Evolutionary conservation across 2,888 invertebrate species (phyloP).

Genomic region (Blastobasis adustella): DNA sequence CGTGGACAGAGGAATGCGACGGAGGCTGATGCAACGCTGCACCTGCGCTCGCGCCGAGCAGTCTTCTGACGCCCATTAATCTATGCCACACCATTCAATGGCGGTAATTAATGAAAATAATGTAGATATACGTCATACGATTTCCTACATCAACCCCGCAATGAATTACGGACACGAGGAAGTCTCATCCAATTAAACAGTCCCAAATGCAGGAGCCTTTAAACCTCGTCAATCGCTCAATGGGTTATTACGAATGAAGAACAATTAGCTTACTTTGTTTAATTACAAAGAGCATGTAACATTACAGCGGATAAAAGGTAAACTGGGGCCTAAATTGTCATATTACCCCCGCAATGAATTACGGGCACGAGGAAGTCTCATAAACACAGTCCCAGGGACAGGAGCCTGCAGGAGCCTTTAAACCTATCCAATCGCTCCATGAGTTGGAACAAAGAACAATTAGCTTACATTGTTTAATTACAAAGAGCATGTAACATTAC

Average conservation of each 20-base stretch:
- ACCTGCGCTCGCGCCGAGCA: slow-evolving; percentile 52
- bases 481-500: slow-evolving; percentile 1
- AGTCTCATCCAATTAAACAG: slow-evolving; percentile 5
- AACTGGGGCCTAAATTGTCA: slow-evolving; percentile 22
- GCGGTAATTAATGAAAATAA: slow-evolving; percentile 11
- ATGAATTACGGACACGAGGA: neutral
- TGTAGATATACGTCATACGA: no score
- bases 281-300: slow-evolving; percentile 3
- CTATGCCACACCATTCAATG: slow-evolving; percentile 35
- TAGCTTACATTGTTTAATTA: slow-evolving; percentile 6
- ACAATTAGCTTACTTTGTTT: slow-evolving; percentile 7
- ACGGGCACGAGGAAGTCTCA: neutral
- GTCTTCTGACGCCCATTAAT: slow-evolving; percentile 55
- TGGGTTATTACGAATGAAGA: slow-evolving; percentile 6
- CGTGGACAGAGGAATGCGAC: slow-evolving; percentile 33
- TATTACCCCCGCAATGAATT: neutral
- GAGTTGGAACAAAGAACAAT: slow-evolving; percentile 8
- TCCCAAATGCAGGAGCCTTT: neutral
- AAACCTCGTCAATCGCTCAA: slow-evolving; percentile 1
- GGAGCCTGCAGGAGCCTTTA: neutral
- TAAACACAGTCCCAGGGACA: neutral
- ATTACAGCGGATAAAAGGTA: slow-evolving; percentile 8
- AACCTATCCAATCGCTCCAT: slow-evolving; percentile 4
- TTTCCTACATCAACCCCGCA: neutral
- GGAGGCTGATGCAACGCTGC: slow-evolving; percentile 46